Evolutionary conservation across 1,140 invertebrate species (phyloP), one percentile per base, ranked within the genome.

Genomic region (Drosophila paulistorum): DNA sequence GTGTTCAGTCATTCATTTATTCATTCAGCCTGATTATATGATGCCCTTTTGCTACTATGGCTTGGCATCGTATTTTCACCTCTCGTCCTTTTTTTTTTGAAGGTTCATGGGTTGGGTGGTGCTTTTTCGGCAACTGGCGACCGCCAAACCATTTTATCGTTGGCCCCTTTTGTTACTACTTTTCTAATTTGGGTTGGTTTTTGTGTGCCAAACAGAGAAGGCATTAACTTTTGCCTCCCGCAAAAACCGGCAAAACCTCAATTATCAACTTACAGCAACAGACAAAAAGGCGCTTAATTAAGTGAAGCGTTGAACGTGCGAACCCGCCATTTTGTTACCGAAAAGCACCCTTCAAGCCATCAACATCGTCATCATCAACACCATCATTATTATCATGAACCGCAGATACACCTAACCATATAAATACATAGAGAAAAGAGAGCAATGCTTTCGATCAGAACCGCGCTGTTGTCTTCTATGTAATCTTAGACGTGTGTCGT

Each of bases 271-370:
- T 84, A 83, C 73, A 79, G 77, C 74, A 51, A 51, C 45, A 83
- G 81, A 84, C 81, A 80, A 84, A 83, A 74, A 80, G 77, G 81
- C 81, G 81, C 81, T 84, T 84, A 84, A 84, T 84, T 84, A 84
- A 84, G 81, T 80, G 81, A 84, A 80, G 81, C 81, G 77, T 64
- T 55, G 73, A 80, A 84, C 77, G 81, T 84, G 81, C 77, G 55
- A 51, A 51, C 45, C 70, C 63, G 74, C 81, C 81, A 84, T 74
- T 84, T 84, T 84, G 61, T 77, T 75, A 33, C 37, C 41, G n/a
- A 35, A 42, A 33, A 7, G 23, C n/a, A 30, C 39, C 5, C 48
- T 26, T 10, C 35, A 14, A 26, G 37, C 37, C 37, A 39, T 39
- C 10, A 37, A 10, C 7, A n/a, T 3, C 1, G 30, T 39, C 64